Conservation (phyloP, 1,140 invertebrate species). For the Lamellibrachia luymesi region DNA sequence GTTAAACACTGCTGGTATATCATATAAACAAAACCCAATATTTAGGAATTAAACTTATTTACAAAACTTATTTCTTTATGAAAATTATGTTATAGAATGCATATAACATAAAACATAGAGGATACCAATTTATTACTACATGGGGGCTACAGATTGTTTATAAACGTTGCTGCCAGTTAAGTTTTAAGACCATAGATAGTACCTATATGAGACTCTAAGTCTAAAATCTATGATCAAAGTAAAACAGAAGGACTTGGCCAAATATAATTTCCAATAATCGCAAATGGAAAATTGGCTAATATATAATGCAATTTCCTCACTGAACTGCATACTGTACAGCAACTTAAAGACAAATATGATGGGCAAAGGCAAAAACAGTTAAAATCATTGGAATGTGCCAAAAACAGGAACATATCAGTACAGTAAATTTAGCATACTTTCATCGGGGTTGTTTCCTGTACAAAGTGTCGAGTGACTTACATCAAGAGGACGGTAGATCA, state of each 20-base stretch:
- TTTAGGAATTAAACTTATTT: neutral
- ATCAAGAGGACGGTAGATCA: neutral
- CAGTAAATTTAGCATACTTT: too few relatives aligned
- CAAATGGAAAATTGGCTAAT: too few relatives aligned
- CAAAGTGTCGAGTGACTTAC: conserved; percentile 1
- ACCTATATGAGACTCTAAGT: neutral
- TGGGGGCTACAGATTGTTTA: too few relatives aligned
- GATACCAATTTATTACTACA: neutral
- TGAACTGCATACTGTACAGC: too few relatives aligned
- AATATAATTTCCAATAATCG: too few relatives aligned
- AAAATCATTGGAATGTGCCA: neutral
- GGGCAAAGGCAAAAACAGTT: neutral
- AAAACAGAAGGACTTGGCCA: neutral
- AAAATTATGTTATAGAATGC: neutral
- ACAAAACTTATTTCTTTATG: too few relatives aligned
- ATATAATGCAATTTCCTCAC: too few relatives aligned
- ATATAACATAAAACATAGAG: neutral
- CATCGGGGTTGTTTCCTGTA: neutral
- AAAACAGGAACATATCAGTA: neutral
- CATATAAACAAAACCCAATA: neutral
- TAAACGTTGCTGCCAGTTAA: too few relatives aligned
- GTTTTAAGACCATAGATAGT: too few relatives aligned
- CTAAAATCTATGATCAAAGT: neutral
- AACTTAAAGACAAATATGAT: neutral
- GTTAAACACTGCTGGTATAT: too few relatives aligned